Base-by-base conservation (phyloP, 2,888 invertebrate species). In the Scaptomyza reducta region DNA sequence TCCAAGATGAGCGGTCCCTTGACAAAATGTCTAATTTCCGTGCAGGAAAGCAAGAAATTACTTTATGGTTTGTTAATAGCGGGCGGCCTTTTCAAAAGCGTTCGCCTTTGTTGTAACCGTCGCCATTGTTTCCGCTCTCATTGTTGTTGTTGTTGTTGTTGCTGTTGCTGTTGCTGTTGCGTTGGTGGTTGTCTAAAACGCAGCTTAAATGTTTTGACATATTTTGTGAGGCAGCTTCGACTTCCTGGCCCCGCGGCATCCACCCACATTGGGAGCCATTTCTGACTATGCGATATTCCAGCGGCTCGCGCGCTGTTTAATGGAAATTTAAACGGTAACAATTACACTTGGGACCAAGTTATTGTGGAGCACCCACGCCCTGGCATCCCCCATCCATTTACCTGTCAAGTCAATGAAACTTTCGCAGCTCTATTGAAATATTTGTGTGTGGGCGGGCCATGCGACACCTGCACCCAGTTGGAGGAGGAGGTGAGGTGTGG, bases 1-100 rank as follows among this genome's bases (percentile, higher is more conserved):
- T 27, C 49, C 41, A 59, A 64, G 58, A 69, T 75, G 79, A 81
- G 74, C 81, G 86, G 77, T 87, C 87, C 87, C 87, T 81, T 87
- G 87, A 87, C 87, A 87, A 87, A 87, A 87, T 83, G 84, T 85
- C 86, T 87, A 87, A 87, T 87, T 87, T 87, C 87, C 87, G 78
- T 78, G 85, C 74, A 82, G 86, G 86, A 86, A 87, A 87, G 80
- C 85, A 87, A 87, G 86, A 87, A 87, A 84, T 87, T 85, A 87
- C 87, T 87, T 87, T 87, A 87, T 83, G 87, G 87, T 87, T 87
- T 87, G 88, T 81, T 87, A 87, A 87, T 87, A 87, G 87, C 77
- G 69, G 86, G 76, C 84, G 81, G 81, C 78, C 81, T 77, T 73
- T 70, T 71, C 35, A 73, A 68, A 68, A 75, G 69, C 71, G 57